Conservation (phyloP, 2,888 invertebrate species). For the Leucophora obtusa region DNA sequence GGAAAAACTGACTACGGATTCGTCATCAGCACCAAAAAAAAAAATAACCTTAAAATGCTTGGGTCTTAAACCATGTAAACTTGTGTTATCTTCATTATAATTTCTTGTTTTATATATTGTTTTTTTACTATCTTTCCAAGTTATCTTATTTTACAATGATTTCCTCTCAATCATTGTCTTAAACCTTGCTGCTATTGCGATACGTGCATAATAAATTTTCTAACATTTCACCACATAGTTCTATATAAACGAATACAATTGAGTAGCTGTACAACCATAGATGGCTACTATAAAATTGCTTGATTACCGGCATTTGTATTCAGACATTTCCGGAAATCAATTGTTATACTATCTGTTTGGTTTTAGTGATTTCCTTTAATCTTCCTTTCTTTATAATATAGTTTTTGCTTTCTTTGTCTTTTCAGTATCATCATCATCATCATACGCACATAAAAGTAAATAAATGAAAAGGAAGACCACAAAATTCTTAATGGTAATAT, state of each 20-base stretch:
- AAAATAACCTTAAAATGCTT: no score
- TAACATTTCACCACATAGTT: slow-evolving; percentile 2
- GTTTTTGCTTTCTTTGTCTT: neutral
- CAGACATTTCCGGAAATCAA: slow-evolving; percentile 58
- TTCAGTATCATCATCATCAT: neutral
- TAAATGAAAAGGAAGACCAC: neutral
- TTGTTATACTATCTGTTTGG: slow-evolving; percentile 50
- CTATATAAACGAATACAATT: neutral
- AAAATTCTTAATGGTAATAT: neutral
- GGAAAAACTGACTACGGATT: no score
- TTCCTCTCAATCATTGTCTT: neutral
- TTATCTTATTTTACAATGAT: neutral
- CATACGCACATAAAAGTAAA: neutral
- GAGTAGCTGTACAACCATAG: neutral
- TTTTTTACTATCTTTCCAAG: neutral
- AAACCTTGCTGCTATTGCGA: neutral
- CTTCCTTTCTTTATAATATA: neutral
- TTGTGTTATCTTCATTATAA: no score
- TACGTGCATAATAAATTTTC: slow-evolving; percentile 16
- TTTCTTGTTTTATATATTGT: no score
- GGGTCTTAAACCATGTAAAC: no score
- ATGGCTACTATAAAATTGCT: slow-evolving; percentile 41
- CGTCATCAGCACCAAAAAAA: no score
- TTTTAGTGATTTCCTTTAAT: slow-evolving; percentile 48
- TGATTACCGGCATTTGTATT: slow-evolving; percentile 60